Conservation (phyloP, 2,797 vertebrate species). For the Morelia viridis region DNA sequence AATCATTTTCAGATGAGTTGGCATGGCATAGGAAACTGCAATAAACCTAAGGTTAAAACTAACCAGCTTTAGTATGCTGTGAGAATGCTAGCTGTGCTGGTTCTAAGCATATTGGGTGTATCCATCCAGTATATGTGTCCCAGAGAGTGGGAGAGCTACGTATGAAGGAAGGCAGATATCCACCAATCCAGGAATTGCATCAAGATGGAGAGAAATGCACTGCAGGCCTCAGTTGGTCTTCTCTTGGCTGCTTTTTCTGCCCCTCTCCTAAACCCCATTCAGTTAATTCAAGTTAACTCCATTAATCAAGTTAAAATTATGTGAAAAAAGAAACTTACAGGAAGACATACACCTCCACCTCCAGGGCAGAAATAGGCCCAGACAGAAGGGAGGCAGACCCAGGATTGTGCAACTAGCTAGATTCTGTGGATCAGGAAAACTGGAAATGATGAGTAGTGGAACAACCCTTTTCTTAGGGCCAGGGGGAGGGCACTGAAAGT, state of each 20-base stretch:
- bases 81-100: not conserved
- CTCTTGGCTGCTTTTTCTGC: not conserved
- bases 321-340: not conserved
- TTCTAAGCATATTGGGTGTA: not conserved
- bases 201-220: not conserved
- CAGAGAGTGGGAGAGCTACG: not conserved
- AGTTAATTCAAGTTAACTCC: not conserved
- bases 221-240: not conserved
- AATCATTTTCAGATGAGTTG: not conserved
- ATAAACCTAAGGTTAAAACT: not conserved
- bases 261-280: not conserved
- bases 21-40: not conserved
- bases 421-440: not conserved
- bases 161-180: not conserved
- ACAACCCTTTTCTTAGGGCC: not conserved
- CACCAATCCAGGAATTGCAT: not conserved
- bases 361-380: not conserved
- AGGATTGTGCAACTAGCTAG: not conserved
- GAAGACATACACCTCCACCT: not conserved
- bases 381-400: not conserved
- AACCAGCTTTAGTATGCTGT: not conserved
- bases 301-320: not conserved
- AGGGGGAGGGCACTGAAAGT: not conserved
- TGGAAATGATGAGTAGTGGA: not conserved
- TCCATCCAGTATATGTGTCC: not conserved